Evolutionary conservation across 2,888 invertebrate species (phyloP).

Genomic region (Parasteatoda lunata): DNA sequence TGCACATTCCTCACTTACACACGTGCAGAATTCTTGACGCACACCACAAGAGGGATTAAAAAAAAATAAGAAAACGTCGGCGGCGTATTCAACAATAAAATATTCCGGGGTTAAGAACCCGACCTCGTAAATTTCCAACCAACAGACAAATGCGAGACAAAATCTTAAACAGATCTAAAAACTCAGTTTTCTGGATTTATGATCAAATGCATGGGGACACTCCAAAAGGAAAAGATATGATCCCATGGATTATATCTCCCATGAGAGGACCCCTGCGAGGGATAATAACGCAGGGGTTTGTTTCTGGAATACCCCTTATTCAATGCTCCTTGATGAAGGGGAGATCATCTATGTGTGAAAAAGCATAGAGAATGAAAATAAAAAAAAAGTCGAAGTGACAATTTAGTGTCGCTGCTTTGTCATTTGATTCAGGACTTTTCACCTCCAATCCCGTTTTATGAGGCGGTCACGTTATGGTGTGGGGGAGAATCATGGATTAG

Average conservation of each 20-base stretch:
- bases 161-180: not conserved
- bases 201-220: not conserved
- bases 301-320: not conserved
- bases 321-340: not conserved
- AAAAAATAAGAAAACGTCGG: too few relatives aligned
- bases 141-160: conserved; percentile 2
- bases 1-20: too few relatives aligned
- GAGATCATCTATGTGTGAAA: not conserved
- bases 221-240: not conserved
- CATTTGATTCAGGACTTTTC: conserved; percentile 20
- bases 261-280: not conserved
- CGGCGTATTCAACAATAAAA: too few relatives aligned
- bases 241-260: not conserved
- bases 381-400: conserved; percentile 18
- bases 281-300: conserved; percentile 3
- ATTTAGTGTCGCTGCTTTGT: conserved; percentile 31
- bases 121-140: not conserved
- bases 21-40: too few relatives aligned
- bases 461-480: conserved; percentile 18
- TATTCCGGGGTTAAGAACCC: too few relatives aligned
- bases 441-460: conserved; percentile 31
- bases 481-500: not conserved
- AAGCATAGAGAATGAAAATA: not conserved
- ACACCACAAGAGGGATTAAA: too few relatives aligned
- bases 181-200: conserved; percentile 5